Percentiles rank a stretch among this genome's conserved stretches.
Evolutionary conservation across 2,888 invertebrate species (phyloP).

Genomic region (Anagyrus pseudococci): DNA sequence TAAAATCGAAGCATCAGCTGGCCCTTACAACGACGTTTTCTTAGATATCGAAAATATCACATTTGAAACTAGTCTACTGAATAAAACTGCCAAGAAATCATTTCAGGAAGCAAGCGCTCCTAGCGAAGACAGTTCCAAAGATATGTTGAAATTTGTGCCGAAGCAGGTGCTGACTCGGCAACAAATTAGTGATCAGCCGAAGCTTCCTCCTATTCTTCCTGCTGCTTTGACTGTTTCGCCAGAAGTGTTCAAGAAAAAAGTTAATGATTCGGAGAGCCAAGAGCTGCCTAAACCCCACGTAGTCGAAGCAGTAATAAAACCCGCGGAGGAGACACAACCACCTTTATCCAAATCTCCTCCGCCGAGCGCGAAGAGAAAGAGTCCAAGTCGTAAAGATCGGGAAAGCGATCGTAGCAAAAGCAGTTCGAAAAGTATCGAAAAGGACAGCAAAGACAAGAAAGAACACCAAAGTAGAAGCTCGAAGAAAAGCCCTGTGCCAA

Average conservation of each 20-base stretch:
- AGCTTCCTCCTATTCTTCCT: constrained; percentile 8
- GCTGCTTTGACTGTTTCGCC: constrained; percentile 24
- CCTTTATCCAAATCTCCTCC: constrained; percentile 42
- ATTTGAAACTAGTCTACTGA: constrained; percentile 25
- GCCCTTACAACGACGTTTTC: constrained; percentile 34
- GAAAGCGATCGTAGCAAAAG: constrained; percentile 45
- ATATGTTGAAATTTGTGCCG: constrained; percentile 30
- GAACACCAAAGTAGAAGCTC: constrained; percentile 34
- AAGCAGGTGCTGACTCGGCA: constrained; percentile 33
- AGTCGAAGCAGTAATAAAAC: neutral
- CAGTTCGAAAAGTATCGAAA: constrained; percentile 43
- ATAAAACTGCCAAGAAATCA: constrained; percentile 17
- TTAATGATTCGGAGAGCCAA: constrained; percentile 37
- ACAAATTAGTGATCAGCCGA: constrained; percentile 11
- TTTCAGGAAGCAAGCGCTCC: neutral
- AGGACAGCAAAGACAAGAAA: constrained; percentile 42
- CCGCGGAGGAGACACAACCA: neutral
- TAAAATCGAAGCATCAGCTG: constrained; percentile 26
- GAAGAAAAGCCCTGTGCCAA: constrained; percentile 28
- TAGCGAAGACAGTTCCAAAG: constrained; percentile 27
- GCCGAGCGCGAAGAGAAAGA: constrained; percentile 46
- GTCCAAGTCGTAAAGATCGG: constrained; percentile 47
- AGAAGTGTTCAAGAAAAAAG: constrained; percentile 42
- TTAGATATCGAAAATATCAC: constrained; percentile 29
- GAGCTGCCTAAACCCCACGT: constrained; percentile 32